phyloP scores from a whole-genome alignment of 1,140 invertebrate species.

The Bombus turneri region DNA sequence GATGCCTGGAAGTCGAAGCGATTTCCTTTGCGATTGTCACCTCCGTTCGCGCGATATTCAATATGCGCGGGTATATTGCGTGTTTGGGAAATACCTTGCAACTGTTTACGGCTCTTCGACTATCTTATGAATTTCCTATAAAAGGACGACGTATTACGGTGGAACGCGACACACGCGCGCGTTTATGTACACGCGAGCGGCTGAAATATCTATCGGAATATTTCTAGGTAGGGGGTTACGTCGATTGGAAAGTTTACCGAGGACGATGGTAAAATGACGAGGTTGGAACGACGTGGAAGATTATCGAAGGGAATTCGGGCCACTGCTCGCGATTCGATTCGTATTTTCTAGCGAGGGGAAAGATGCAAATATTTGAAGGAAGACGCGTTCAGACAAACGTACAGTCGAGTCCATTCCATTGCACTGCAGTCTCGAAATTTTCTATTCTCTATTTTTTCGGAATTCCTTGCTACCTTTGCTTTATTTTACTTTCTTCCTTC shows the following conservation, averaged over 20 bases:
- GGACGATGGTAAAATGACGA: not conserved
- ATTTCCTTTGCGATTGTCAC: not conserved
- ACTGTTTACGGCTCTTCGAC: constrained; percentile 33
- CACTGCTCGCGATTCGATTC: not conserved
- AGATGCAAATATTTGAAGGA: constrained; percentile 5
- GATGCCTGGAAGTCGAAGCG: not conserved
- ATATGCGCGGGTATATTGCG: not conserved
- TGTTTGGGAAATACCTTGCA: not conserved
- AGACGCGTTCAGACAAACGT: not conserved
- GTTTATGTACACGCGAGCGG: not conserved
- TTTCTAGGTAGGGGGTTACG: not conserved
- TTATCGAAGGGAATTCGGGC: not conserved
- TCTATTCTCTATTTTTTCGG: too few relatives aligned
- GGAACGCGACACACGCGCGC: too few relatives aligned
- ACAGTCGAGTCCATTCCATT: not conserved
- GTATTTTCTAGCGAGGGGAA: not conserved
- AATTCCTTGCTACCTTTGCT: too few relatives aligned
- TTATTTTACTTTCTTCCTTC: too few relatives aligned
- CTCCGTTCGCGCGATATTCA: constrained; percentile 5
- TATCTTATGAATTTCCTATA: constrained; percentile 43
- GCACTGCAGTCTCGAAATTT: too few relatives aligned
- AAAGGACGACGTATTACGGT: not conserved
- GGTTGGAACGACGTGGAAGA: not conserved
- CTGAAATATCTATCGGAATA: constrained; percentile 21
- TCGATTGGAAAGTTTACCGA: not conserved